These are phyloP conservation scores for Neoarius graeffei DNA, from an alignment of 2,113 vertebrate species.

Conservation along the genomic window DNA sequence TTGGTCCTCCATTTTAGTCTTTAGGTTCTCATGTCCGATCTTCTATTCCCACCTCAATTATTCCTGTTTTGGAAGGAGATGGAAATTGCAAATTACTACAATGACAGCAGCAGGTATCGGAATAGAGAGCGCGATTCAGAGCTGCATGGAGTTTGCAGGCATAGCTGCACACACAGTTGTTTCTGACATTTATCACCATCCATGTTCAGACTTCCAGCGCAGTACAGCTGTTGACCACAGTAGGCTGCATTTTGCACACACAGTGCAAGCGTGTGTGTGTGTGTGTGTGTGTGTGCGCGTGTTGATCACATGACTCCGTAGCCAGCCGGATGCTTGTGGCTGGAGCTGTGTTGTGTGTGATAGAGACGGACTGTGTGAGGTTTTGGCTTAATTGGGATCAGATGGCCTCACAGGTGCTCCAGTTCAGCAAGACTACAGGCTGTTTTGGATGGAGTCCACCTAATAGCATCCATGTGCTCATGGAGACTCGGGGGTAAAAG, in stretches of 20 bases:
- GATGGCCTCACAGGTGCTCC: conserved; percentile 48
- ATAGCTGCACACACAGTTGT: conserved; percentile 20
- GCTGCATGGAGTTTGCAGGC: background rate
- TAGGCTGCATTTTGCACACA: conserved; percentile 3
- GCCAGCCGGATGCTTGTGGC: conserved; percentile 19
- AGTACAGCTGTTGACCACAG: conserved; percentile 31
- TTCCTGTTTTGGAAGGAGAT: background rate
- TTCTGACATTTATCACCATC: conserved; percentile 20
- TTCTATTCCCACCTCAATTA: background rate
- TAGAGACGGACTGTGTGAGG: conserved; percentile 44
- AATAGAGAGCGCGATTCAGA: background rate
- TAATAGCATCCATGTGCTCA: background rate
- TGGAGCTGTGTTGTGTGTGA: conserved; percentile 24
- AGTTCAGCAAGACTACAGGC: conserved; percentile 30
- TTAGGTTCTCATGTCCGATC: background rate
- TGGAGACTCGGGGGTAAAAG: conserved; percentile 17
- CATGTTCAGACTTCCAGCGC: conserved; percentile 27
- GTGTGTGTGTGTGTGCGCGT: background rate
- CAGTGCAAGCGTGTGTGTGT: conserved; percentile 5
- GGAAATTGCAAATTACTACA: background rate
- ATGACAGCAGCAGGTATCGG: background rate
- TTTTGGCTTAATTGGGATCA: conserved; percentile 49
- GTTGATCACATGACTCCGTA: conserved; percentile 6
- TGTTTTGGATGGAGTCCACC: conserved; percentile 40
- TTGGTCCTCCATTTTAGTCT: background rate